A percentile compares a stretch with the other conserved stretches of the same genome.
These are phyloP conservation scores for Liparis tanakae DNA, from an alignment of 2,797 vertebrate genomes.

Conservation along the genomic window DNA sequence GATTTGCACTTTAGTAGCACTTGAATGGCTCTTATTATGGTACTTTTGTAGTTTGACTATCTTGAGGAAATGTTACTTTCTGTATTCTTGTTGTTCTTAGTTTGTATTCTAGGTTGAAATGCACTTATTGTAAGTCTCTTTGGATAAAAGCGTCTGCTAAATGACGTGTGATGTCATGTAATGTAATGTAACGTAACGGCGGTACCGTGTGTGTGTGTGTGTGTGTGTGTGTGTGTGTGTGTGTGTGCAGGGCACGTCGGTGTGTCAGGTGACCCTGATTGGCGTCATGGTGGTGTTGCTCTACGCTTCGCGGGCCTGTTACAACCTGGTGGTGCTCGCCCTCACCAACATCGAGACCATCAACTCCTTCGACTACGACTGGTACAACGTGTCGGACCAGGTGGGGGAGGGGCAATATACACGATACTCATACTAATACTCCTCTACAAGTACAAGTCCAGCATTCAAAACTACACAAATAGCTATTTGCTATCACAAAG, in stretches of 20 bases:
- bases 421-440: background rate
- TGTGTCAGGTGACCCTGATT: constrained; percentile 91
- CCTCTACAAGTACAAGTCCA: background rate
- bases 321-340: constrained; percentile 90
- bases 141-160: too few species aligned
- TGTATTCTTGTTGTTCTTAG: too few species aligned
- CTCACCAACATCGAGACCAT: constrained; percentile 86
- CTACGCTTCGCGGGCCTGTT: constrained; percentile 92
- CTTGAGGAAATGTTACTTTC: too few species aligned
- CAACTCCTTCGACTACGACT: constrained; percentile 92
- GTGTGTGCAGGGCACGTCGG: constrained; percentile 89
- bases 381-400: constrained; percentile 98
- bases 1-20: too few species aligned
- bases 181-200: too few species aligned
- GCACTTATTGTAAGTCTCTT: too few species aligned
- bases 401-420: constrained; percentile 58
- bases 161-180: too few species aligned
- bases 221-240: background rate
- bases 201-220: too few species aligned
- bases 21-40: too few species aligned
- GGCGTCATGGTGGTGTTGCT: constrained; percentile 89
- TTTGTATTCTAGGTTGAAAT: too few species aligned
- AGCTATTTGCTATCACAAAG: too few species aligned
- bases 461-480: background rate
- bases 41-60: too few species aligned